Base-by-base conservation (phyloP, 2,797 vertebrate species). In the Pipistrellus kuhlii region DNA sequence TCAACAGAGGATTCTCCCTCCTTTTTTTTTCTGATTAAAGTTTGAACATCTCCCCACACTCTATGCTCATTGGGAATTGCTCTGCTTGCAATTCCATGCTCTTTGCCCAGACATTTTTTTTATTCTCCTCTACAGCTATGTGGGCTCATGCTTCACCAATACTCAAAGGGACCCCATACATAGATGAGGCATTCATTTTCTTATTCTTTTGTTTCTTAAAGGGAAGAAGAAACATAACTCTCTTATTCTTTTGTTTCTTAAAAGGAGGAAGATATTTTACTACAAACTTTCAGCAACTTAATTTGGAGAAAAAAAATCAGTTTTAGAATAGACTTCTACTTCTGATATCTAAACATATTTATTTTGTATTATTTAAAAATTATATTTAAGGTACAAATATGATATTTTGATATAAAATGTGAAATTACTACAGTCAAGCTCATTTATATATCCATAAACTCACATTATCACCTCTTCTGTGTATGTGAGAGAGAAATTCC, bases 251-350 rank as follows among this genome's bases (percentile, higher is more conserved):
- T 81, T n/a, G 38, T 59, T 81, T 62, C 57, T 35, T 35, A 62
- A 88, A 62, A 85, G 3, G 69, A 77, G 41, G 18, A 62, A 91
- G 73, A 80, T 7, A 76, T 73, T 92, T 95, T 93, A 48, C 12
- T 71, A 44, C 4, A 80, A 71, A 88, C 23, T 68, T 88, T 30
- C 35, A 95, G n/a, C 23, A 90, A 71, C 30, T 94, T 96, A 64
- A 91, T 94, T 91, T 92, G 13, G 6, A 1, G 7, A 32, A 38
- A 78, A 78, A 46, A 87, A 32, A 88, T 38, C n/a, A 35, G 55
- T 82, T 83, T 95, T 82, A 90, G 38, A 83, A 88, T 64, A 71
- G 62, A 59, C 0, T 73, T 85, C 17, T 95, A 93, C 68, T 89
- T 90, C 38, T 69, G 48, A 64, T 62, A 73, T 44, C 20, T 84